These are phyloP conservation scores for Chionoecetes opilio DNA, from an alignment of 1,140 invertebrate genomes.

Conservation along the genomic window DNA sequence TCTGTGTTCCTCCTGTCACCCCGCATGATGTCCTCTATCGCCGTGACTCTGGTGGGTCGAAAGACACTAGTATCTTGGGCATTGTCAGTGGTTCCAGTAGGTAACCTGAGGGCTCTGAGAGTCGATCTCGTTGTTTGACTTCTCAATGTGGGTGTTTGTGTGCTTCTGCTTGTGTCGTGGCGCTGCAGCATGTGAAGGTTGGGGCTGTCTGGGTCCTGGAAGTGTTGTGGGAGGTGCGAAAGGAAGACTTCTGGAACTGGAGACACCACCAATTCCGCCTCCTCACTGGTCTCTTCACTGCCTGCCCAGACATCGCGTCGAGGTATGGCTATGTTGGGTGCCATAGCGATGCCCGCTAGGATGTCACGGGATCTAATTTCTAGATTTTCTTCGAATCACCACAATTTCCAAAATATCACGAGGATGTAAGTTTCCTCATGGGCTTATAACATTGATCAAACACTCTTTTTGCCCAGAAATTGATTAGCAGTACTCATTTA, in stretches of 20 bases:
- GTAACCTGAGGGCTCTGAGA: conserved; percentile 11
- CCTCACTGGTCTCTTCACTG: conserved; percentile 46
- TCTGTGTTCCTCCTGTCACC: not conserved
- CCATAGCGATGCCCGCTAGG: not conserved
- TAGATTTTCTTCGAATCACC: not conserved
- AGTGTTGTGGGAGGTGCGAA: conserved; percentile 65
- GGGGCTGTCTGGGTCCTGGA: conserved; percentile 64
- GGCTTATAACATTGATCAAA: not conserved
- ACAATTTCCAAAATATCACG: not conserved
- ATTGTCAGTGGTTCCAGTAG: not conserved
- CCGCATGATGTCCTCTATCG: not conserved
- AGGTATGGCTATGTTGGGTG: conserved; percentile 20
- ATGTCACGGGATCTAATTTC: not conserved
- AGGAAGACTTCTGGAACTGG: conserved; percentile 58
- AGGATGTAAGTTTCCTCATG: not conserved
- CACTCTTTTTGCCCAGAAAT: not conserved
- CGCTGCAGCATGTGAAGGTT: conserved; percentile 67
- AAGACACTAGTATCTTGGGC: not conserved
- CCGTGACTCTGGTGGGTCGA: not conserved
- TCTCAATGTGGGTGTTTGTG: not conserved
- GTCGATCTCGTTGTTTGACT: conserved; percentile 35
- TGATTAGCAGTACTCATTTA: not conserved
- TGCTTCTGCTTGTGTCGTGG: not conserved
- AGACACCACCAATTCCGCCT: not conserved
- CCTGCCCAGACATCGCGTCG: not conserved